Base-by-base conservation (phyloP, 2,888 invertebrate species). In the Drosophila koepferae region DNA sequence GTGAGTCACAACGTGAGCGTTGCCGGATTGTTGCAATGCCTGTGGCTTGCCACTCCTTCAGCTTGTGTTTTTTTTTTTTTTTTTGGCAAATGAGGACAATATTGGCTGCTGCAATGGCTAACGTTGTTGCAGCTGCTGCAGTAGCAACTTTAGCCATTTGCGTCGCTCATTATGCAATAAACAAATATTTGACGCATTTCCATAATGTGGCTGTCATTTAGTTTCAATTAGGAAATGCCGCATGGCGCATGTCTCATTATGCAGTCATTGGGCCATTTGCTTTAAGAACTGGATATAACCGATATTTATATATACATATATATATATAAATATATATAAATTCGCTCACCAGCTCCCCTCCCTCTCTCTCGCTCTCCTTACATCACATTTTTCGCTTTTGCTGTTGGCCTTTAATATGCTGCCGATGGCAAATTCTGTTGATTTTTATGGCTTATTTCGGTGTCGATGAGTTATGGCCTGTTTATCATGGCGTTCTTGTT, bases 101-200 rank as follows among this genome's bases (percentile, higher is more conserved):
- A 10, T 31, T 49, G 31, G 49, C 49, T n/a, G 49, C 49, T 34
- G 49, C 77, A 72, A 60, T 61, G 67, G 65, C 68, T 40, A 44
- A 34, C 23, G 59, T 38, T 31, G 69, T 9, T 36, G 71, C 3
- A 51, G 72, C n/a, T 34, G 51, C 3, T 34, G 55, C 55, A 23
- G 80, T 77, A 31, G 80, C 81, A 72, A 76, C 63, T 72, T 31
- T 31, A 41, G 53, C 51, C 67, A 58, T 36, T 64, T 18, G 51
- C 67, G 34, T 56, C 38, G 68, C 86, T 84, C 89, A 86, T 84
- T 84, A 84, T 84, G 84, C 89, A 84, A 84, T 81, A 61, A 68
- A 77, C 31, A 67, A 66, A 76, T 75, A 65, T 67, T 71, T 44
- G 48, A 61, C 63, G 48, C 38, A 68, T 51, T 72, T 65, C 67